Evolutionary conservation across 2,888 invertebrate genomes (phyloP).

Genomic region (Zaprionus bogoriensis): DNA sequence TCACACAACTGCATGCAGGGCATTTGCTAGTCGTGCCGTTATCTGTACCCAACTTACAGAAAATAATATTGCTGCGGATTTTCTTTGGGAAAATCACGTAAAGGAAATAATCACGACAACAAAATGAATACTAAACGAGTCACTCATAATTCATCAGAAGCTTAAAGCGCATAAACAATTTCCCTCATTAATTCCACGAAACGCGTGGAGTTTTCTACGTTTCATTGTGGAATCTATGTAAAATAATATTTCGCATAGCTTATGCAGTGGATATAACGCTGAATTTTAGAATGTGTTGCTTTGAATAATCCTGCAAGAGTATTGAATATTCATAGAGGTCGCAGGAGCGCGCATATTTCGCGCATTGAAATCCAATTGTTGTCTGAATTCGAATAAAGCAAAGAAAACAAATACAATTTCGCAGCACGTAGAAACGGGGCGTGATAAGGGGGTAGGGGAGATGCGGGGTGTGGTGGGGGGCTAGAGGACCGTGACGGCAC

Average conservation of each 20-base stretch:
- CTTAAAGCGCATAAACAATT: too few relatives aligned
- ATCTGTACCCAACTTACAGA: neutral
- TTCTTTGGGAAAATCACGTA: too few relatives aligned
- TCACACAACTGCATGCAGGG: neutral
- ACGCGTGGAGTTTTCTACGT: too few relatives aligned
- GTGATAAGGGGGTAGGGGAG: neutral
- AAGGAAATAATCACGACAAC: too few relatives aligned
- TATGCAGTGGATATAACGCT: neutral
- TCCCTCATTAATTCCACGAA: too few relatives aligned
- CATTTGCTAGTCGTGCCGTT: neutral
- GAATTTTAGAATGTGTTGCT: neutral
- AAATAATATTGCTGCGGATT: neutral
- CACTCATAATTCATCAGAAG: too few relatives aligned
- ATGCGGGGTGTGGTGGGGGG: neutral
- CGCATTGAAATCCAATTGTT: neutral
- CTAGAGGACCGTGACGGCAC: neutral
- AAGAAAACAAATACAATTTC: neutral
- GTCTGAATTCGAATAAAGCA: neutral
- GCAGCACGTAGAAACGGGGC: neutral
- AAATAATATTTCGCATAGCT: neutral
- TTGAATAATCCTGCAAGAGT: neutral
- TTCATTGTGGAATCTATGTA: neutral
- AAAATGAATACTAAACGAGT: too few relatives aligned
- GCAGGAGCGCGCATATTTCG: neutral
- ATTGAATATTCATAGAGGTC: neutral